These are phyloP conservation scores for Pterocles gutturalis DNA, from an alignment of 2,113 vertebrate genomes.

Conservation along the genomic window DNA sequence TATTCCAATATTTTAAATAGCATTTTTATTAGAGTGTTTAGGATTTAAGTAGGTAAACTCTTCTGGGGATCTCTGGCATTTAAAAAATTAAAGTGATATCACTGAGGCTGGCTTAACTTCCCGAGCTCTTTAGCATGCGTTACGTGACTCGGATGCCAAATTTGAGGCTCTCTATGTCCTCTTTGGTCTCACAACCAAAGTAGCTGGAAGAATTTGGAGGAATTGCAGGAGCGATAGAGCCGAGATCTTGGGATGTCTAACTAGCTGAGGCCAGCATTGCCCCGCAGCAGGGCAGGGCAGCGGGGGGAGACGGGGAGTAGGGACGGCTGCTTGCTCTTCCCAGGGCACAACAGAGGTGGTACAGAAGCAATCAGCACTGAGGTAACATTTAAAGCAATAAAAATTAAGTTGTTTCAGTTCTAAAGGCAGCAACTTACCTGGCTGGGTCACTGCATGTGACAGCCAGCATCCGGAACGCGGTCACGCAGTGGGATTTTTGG, in stretches of 20 bases:
- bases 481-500: not conserved
- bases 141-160: not conserved
- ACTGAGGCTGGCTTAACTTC: slow-evolving; percentile 4
- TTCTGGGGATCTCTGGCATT: slow-evolving; percentile 20
- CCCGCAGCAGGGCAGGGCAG: not conserved
- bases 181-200: fast-evolving
- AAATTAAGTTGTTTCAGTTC: slow-evolving; percentile 46
- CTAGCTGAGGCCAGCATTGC: not conserved
- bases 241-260: not conserved
- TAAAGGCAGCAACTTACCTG: slow-evolving; percentile 62
- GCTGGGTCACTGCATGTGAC: not conserved
- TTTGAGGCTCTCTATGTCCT: not conserved
- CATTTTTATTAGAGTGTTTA: slow-evolving; percentile 39
- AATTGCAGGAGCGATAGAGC: not conserved
- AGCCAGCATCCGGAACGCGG: slow-evolving; percentile 2
- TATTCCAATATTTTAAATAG: not conserved
- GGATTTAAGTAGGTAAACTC: slow-evolving; percentile 34
- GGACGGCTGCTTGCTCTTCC: not conserved
- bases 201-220: not conserved
- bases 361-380: slow-evolving; percentile 5
- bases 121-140: not conserved
- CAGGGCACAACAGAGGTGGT: not conserved
- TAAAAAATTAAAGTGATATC: slow-evolving; percentile 30
- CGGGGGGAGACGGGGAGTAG: fast-evolving
- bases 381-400: slow-evolving; percentile 36